Conservation (phyloP, 2,797 vertebrate genomes). For the Poeciliopsis turneri region DNA sequence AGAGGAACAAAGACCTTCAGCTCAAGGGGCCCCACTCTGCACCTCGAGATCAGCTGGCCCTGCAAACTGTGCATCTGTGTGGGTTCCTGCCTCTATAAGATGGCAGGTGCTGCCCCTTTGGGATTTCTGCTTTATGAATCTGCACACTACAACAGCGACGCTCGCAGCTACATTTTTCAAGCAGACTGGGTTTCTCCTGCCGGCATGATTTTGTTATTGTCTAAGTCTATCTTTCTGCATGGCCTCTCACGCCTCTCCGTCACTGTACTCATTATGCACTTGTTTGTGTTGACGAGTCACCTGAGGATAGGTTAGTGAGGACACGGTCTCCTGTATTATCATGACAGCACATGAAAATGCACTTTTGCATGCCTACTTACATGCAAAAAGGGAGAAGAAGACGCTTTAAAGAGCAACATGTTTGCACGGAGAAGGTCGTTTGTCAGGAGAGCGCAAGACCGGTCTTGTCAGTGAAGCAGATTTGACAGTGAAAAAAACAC, state of each 20-base stretch:
- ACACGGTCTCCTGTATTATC: conserved; percentile 29
- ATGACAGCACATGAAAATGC: conserved; percentile 46
- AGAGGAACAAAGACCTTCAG: conserved; percentile 72
- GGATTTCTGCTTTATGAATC: conserved; percentile 59
- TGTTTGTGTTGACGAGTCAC: conserved; percentile 8
- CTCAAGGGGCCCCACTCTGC: conserved; percentile 71
- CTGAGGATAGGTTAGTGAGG: conserved; percentile 10
- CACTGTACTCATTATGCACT: conserved; percentile 8
- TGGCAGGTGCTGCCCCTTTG: conserved; percentile 70
- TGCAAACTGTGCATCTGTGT: conserved; percentile 42
- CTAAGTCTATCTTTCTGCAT: conserved; percentile 32
- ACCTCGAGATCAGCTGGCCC: conserved; percentile 64
- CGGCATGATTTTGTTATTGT: conserved; percentile 39
- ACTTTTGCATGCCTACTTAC: conserved; percentile 54
- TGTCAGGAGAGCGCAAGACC: conserved; percentile 30
- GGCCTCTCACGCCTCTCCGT: conserved; percentile 25
- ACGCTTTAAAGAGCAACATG: conserved; percentile 47
- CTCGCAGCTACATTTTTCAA: conserved; percentile 54
- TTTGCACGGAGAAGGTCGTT: conserved; percentile 45
- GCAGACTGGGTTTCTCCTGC: conserved; percentile 44
- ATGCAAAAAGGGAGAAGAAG: conserved; percentile 9
- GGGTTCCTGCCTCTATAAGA: conserved; percentile 51
- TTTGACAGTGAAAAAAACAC: conserved; percentile 30
- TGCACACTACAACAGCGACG: conserved; percentile 27
- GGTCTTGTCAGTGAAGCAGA: conserved; percentile 46